phyloP scores from a whole-genome alignment of 2,888 invertebrate species.

The Tenthredo mesomela region DNA sequence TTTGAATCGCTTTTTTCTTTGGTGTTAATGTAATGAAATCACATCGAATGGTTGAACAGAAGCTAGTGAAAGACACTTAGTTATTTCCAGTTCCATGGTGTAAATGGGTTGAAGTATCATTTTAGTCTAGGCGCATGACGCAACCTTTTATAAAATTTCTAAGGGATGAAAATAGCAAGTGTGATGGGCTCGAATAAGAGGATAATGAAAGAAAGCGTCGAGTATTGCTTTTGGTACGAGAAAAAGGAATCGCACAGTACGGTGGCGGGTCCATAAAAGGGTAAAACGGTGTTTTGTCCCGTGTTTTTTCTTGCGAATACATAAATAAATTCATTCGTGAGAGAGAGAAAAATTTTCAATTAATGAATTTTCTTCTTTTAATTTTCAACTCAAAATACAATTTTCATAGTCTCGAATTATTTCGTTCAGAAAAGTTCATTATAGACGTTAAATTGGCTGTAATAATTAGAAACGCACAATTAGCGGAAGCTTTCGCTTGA shows the following conservation, averaged over 20 bases:
- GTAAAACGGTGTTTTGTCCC: background rate
- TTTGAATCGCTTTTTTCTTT: background rate
- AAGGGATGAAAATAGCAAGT: slow-evolving; percentile 7
- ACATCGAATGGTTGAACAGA: background rate
- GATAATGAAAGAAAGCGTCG: slow-evolving; percentile 8
- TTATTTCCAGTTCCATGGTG: background rate
- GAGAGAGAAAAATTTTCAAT: no score
- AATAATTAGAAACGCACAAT: no score
- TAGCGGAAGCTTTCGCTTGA: no score
- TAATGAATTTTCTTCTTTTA: no score
- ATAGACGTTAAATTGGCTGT: no score
- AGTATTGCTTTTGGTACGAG: background rate
- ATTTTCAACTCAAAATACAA: no score
- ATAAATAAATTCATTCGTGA: slow-evolving; percentile 4
- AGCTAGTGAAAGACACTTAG: background rate
- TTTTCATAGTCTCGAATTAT: no score
- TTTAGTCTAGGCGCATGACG: background rate
- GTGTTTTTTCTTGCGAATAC: background rate
- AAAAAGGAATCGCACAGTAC: background rate
- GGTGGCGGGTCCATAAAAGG: background rate
- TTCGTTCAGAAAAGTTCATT: no score
- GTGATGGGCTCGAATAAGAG: background rate
- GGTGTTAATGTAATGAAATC: background rate
- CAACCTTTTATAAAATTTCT: background rate
- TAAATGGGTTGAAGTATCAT: background rate